Percentiles rank a stretch among this genome's conserved stretches.
phyloP scores from a whole-genome alignment of 1,140 invertebrate species.

The Drosophila ananassae region DNA sequence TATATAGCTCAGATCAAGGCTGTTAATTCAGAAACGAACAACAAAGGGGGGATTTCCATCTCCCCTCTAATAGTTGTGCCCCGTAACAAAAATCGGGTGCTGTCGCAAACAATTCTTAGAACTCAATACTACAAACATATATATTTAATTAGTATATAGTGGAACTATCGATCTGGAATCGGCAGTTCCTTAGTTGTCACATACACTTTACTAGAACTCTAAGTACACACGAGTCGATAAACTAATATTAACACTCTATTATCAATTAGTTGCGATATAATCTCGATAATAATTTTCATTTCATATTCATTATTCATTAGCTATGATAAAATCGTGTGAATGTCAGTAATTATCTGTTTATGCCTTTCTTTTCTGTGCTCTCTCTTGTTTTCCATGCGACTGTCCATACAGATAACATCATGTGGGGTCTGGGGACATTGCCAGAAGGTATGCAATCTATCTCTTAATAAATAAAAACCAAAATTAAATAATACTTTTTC shows the following conservation, averaged over 20 bases:
- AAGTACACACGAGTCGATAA: constrained; percentile 53
- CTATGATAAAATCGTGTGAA: constrained; percentile 49
- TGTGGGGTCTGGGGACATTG: constrained; percentile 98
- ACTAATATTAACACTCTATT: constrained; percentile 51
- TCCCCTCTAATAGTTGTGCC: constrained; percentile 22
- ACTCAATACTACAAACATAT: constrained; percentile 36
- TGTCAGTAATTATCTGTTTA: constrained; percentile 66
- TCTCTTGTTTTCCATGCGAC: constrained; percentile 52
- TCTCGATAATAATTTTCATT: constrained; percentile 40
- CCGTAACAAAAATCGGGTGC: constrained; percentile 12
- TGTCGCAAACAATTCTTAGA: constrained; percentile 45
- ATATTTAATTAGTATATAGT: constrained; percentile 54
- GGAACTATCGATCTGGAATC: constrained; percentile 33
- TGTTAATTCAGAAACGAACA: constrained; percentile 50
- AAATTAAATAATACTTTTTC: background rate
- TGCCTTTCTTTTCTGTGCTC: constrained; percentile 67
- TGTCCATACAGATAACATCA: constrained; percentile 92
- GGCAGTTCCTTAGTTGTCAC: constrained; percentile 57
- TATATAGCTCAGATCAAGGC: constrained; percentile 71
- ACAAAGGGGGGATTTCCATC: constrained; percentile 10
- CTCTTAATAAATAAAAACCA: background rate
- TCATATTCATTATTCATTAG: constrained; percentile 31
- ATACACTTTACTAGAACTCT: constrained; percentile 60
- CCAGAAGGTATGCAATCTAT: constrained; percentile 93
- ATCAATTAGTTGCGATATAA: constrained; percentile 53